Evolutionary conservation across 2,888 invertebrate species (phyloP).

Genomic region (Thereva unica): DNA sequence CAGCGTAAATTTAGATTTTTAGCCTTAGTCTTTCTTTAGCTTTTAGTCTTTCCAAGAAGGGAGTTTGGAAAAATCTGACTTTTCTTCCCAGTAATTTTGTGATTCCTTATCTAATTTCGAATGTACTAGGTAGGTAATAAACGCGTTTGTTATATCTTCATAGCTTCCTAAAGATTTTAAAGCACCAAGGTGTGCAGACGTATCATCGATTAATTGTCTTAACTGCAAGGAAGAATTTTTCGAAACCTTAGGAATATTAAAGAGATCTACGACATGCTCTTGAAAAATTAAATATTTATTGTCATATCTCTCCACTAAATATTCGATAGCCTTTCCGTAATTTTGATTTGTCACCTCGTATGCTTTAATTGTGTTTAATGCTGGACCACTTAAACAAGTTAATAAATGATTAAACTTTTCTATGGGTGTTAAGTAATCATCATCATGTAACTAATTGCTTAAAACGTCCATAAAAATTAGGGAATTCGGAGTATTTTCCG

Average conservation of each 20-base stretch:
- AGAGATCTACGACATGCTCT: neutral
- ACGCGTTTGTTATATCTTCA: neutral
- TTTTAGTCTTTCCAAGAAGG: conserved; percentile 10
- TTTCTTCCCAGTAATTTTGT: conserved; percentile 10
- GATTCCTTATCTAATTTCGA: neutral
- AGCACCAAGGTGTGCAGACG: neutral
- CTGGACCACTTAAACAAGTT: neutral
- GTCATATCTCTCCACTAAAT: conserved; percentile 2
- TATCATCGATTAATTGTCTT: neutral
- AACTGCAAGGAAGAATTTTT: neutral
- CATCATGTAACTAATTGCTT: conserved; percentile 1
- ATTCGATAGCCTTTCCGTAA: neutral
- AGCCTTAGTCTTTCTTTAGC: too few relatives aligned
- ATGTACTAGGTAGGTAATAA: neutral
- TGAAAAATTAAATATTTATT: conserved; percentile 17
- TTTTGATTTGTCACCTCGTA: neutral
- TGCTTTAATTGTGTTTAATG: neutral
- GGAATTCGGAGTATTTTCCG: conserved; percentile 4
- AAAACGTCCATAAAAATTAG: neutral
- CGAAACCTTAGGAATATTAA: neutral
- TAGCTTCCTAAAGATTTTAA: neutral
- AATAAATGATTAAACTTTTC: conserved; percentile 11
- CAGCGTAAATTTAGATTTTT: neutral
- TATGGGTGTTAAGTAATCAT: neutral
- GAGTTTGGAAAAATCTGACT: neutral